Conservation (phyloP, 2,888 invertebrate genomes). For the Cataglyphis albicans region DNA sequence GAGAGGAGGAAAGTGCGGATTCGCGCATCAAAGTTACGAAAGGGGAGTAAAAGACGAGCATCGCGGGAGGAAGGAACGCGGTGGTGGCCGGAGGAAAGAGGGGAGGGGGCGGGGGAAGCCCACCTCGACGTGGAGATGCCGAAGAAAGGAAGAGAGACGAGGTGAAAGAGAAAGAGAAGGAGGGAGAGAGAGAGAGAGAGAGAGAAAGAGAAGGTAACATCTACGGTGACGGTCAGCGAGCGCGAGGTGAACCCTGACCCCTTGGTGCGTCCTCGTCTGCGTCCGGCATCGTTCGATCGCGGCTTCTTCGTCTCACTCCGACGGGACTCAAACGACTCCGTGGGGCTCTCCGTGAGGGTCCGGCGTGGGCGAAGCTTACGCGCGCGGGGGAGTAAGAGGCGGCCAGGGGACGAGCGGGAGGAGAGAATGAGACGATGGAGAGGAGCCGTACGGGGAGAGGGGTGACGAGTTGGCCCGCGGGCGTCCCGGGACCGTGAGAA, state of each 20-base stretch:
- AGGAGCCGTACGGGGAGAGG: constrained; percentile 69
- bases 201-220: constrained; percentile 78
- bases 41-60: constrained; percentile 52
- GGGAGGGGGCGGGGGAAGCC: constrained; percentile 34
- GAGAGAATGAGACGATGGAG: constrained; percentile 69
- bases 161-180: too few relatives aligned
- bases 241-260: constrained; percentile 85
- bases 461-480: constrained; percentile 85
- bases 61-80: constrained; percentile 28
- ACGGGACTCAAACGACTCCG: constrained; percentile 65
- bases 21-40: constrained; percentile 59
- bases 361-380: constrained; percentile 83
- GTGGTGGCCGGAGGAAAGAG: constrained; percentile 12
- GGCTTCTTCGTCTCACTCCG: constrained; percentile 72
- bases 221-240: constrained; percentile 86
- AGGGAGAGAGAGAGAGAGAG: constrained; percentile 56
- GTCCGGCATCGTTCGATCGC: constrained; percentile 57
- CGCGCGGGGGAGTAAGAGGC: constrained; percentile 72
- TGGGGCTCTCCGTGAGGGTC: constrained; percentile 70
- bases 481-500: constrained; percentile 86
- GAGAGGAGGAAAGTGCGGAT: constrained; percentile 27
- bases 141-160: constrained; percentile 38
- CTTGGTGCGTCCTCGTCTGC: constrained; percentile 71
- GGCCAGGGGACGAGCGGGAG: constrained; percentile 60
- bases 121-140: constrained; percentile 26